Base-by-base conservation (phyloP, 2,888 invertebrate species). In the Micoletzkya japonica region DNA sequence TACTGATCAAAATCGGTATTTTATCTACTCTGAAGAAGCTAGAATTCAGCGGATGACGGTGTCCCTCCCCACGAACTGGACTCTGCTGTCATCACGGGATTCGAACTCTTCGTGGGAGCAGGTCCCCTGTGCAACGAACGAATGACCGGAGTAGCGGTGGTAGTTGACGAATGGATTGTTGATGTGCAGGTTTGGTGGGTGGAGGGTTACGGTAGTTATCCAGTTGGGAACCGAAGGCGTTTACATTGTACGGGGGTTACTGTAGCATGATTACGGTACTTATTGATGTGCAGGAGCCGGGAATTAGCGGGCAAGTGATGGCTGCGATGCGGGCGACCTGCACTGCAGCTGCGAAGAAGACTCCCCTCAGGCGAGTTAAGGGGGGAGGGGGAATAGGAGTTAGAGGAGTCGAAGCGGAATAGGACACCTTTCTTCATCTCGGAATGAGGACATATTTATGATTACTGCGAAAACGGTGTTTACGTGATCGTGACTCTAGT, bases 121-220 rank as follows among this genome's bases (percentile, higher is more conserved):
- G 98, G 98, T 0, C 97, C 97, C 0, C 86, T 98, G 57, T 98
- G 97, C 87, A 95, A 95, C 82, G 98, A 98, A 85, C 95, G 95
- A 1, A 91, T 98, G 91, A 92, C 92, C 88, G 96, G 96, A 1
- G 94, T 96, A 0, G 93, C 92, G 26, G 95, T 96, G 87, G 89
- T 92, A 68, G 90, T 97, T 1, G 92, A 93, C 81, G 91, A 92
- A 77, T 96, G 94, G 92, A 89, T 88, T 20, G 70, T 80, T 52
- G 78, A 78, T 60, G 79, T 74, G 37, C 60, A 74, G 30, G 74
- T 73, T 20, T 32, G 59, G 30, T 2, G 37, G 1, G 56, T 7
- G 30, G 26, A n/a, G 56, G 20, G 36, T n/a, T 32, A 58, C 58
- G 58, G 36, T 36, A 36, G 36, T 37, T n/a, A 17, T 32, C 34